Percentiles rank a stretch among this genome's conserved stretches.
Evolutionary conservation across 2,888 invertebrate species (phyloP).

Genomic region (Pollenia angustigena): DNA sequence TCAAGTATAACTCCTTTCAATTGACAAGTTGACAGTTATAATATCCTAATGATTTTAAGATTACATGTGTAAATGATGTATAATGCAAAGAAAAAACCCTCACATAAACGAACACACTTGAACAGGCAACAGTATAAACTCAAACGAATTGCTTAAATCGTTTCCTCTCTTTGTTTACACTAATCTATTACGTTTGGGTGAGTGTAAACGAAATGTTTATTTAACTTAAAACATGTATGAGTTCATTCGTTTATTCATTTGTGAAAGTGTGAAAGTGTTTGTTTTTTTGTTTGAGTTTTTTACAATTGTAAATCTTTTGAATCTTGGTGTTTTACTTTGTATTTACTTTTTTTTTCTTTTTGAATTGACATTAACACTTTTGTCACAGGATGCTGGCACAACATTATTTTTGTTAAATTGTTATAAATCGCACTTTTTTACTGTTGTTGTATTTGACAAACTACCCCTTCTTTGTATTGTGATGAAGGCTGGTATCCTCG

Average conservation of each 20-base stretch:
- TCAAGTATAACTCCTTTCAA: slow-evolving; percentile 23
- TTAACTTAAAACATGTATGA: slow-evolving; percentile 7
- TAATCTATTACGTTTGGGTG: background rate
- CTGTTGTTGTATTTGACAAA: background rate
- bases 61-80: background rate
- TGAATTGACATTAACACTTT: slow-evolving; percentile 51
- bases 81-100: no score
- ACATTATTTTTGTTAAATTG: background rate
- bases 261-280: background rate
- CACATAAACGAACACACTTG: no score
- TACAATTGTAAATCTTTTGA: slow-evolving; percentile 54
- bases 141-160: background rate
- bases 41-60: slow-evolving; percentile 54
- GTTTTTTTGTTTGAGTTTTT: background rate
- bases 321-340: slow-evolving; percentile 16
- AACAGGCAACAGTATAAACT: no score
- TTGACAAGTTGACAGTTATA: slow-evolving; percentile 54
- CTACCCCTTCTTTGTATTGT: background rate
- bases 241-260: slow-evolving; percentile 3
- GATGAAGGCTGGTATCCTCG: background rate
- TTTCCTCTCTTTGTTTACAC: background rate
- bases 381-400: slow-evolving; percentile 14
- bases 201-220: background rate
- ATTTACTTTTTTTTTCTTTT: slow-evolving; percentile 18
- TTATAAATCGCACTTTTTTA: background rate